Evolutionary conservation across 2,113 vertebrate genomes (phyloP), one percentile per base, ranked within the genome.

Genomic region (Mustelus asterias): DNA sequence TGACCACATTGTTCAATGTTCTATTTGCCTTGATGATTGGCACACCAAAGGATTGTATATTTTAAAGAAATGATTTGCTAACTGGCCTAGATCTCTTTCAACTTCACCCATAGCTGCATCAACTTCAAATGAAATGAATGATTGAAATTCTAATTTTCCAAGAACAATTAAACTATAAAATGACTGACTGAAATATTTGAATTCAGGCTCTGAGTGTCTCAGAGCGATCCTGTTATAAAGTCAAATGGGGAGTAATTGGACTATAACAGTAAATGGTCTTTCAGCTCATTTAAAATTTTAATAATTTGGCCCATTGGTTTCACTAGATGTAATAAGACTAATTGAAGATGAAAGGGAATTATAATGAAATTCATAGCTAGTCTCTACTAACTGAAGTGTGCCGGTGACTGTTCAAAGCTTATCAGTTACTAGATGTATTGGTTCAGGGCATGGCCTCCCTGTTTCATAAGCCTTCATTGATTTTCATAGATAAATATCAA

Each of bases 401-500:
- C 67, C 44, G 14, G 7, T 48, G 9, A 89, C 63, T 95, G 44
- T 48, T 76, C 44, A 95, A 95, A 29, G 69, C 67, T 41, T 54
- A 94, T 67, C 67, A 69, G 94, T 72, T 41, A 18, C 24, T 29
- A 16, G 44, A 95, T 9, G 24, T 72, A 29, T 72, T 48, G 41
- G 94, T 69, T 13, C 89, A 90, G 14, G 88, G 95, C 95, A 95
- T 80, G 96, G 48, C 65, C 83, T 76, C 90, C 96, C 96, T 0
- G 3, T 2, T 7, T 72, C 96, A 97, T 96, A 0, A 67, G 93
- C 92, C 96, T 96, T 96, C 96, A 97, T 97, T 11, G 96, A 98
- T 97, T 97, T 96, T 96, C 96, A 97, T 95, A 96, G 96, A 97
- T 97, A 96, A 97, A 97, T 97, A 97, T 97, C 96, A 96, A 96